phyloP scores from a whole-genome alignment of 1,140 invertebrate genomes.

The Ips nitidus region DNA sequence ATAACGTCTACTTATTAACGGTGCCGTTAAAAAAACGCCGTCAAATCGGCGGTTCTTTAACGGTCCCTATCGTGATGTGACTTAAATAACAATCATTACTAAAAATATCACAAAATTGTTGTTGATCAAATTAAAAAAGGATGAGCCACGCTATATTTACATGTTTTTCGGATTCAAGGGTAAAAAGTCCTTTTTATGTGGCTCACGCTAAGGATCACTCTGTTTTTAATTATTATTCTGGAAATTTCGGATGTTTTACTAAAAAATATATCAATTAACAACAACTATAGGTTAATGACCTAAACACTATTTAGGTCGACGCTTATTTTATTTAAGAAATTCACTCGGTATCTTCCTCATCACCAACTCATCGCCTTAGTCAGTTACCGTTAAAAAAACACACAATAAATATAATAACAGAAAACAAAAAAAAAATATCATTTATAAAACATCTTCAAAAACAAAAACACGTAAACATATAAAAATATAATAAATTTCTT shows the following conservation, averaged over 20 bases:
- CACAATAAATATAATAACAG: conserved; percentile 35
- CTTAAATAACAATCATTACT: conserved; percentile 54
- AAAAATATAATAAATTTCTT: conserved; percentile 45
- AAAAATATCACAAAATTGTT: conserved; percentile 55
- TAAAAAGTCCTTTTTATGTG: conserved; percentile 45
- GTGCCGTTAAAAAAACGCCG: conserved; percentile 43
- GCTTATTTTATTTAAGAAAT: conserved; percentile 43
- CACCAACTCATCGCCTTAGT: conserved; percentile 43
- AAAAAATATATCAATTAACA: conserved; percentile 44
- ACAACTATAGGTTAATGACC: conserved; percentile 38
- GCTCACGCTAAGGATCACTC: conserved; percentile 45
- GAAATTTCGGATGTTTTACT: conserved; percentile 43
- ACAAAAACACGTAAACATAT: conserved; percentile 44
- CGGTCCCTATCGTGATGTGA: conserved; percentile 50
- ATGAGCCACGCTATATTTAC: conserved; percentile 49
- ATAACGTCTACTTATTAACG: conserved; percentile 39
- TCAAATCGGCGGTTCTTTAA: conserved; percentile 1
- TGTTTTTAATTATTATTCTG: conserved; percentile 42
- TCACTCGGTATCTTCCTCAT: conserved; percentile 3
- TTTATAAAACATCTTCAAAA: conserved; percentile 42
- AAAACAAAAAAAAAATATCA: conserved; percentile 31
- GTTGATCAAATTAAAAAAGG: conserved; percentile 53
- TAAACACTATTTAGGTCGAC: conserved; percentile 32
- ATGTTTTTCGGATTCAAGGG: conserved; percentile 18
- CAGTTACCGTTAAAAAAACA: conserved; percentile 38